These are phyloP conservation scores for Chloebia gouldiae DNA, from an alignment of 2,113 vertebrate species.

Conservation along the genomic window DNA sequence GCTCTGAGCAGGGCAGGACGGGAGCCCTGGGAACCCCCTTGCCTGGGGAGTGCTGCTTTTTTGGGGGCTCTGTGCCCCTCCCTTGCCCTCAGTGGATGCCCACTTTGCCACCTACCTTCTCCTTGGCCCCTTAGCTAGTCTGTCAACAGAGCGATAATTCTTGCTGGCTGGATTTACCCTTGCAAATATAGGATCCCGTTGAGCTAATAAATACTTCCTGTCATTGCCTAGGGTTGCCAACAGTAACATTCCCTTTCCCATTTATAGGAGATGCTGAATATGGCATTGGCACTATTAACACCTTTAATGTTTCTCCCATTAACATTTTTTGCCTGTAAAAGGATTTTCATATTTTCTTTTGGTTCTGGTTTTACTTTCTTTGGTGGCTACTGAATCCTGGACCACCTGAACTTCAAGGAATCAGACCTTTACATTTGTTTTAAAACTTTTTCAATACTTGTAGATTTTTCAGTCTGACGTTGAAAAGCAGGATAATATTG, in stretches of 20 bases:
- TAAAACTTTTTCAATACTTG: not conserved
- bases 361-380: not conserved
- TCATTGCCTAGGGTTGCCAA: conserved; percentile 25
- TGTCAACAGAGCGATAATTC: not conserved
- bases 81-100: not conserved
- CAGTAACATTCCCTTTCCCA: conserved; percentile 10
- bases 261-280: conserved; percentile 12
- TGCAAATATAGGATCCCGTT: conserved; percentile 8
- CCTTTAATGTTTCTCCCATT: not conserved
- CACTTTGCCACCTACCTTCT: not conserved
- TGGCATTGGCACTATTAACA: conserved; percentile 6
- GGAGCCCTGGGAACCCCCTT: not conserved
- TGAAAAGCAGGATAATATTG: not conserved
- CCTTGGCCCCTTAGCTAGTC: not conserved
- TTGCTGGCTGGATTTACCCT: conserved; percentile 16
- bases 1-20: not conserved
- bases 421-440: not conserved
- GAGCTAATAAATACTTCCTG: conserved; percentile 14
- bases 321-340: conserved; percentile 9
- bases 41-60: not conserved
- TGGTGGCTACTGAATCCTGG: not conserved
- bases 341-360: not conserved
- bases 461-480: not conserved
- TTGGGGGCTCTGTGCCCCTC: not conserved
- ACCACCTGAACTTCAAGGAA: not conserved